Conservation (phyloP, 1,140 invertebrate genomes). For the silkworm (Bombyx mori) region DNA sequence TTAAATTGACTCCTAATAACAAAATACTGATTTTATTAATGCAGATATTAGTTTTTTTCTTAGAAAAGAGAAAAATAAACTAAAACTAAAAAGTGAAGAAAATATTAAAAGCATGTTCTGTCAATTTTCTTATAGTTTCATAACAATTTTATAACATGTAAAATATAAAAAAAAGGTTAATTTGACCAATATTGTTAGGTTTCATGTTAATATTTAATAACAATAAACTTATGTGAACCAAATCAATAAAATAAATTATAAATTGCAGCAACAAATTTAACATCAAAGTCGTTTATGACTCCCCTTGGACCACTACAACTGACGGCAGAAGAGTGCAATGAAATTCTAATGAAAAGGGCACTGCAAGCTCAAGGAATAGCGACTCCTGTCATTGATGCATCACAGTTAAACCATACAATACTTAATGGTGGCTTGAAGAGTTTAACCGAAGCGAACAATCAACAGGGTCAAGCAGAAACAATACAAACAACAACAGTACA, state of each 20-base stretch:
- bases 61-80: too few species aligned
- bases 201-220: too few species aligned
- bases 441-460: conserved; percentile 62
- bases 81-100: too few species aligned
- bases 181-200: too few species aligned
- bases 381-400: conserved; percentile 63
- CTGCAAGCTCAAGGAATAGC: conserved; percentile 66
- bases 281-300: conserved; percentile 72
- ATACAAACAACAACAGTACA: conserved; percentile 57
- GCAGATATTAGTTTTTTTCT: too few species aligned
- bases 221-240: too few species aligned
- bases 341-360: conserved; percentile 80
- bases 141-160: too few species aligned
- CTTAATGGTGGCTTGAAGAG: conserved; percentile 63
- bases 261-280: conserved; percentile 46
- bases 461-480: conserved; percentile 69
- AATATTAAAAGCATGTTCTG: too few species aligned
- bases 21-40: too few species aligned
- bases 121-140: too few species aligned
- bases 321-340: conserved; percentile 83
- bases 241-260: conserved; percentile 1
- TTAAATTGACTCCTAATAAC: too few species aligned
- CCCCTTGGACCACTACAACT: conserved; percentile 79
- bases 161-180: too few species aligned
- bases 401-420: conserved; percentile 60